Evolutionary conservation across 2,113 vertebrate species (phyloP).

Genomic region (Zosterops pallidus): DNA sequence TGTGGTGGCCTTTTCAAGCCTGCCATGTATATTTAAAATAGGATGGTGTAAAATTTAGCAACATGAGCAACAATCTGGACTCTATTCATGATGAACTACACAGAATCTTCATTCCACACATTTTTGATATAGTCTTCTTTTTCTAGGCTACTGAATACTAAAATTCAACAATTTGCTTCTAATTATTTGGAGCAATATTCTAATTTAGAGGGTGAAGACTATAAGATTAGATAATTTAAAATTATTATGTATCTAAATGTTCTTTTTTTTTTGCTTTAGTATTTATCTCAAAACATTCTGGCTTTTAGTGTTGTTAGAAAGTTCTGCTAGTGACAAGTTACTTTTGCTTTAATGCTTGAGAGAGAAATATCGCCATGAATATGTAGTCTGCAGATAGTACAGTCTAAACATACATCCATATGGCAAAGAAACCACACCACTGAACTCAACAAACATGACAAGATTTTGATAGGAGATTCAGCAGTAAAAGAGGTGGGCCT

Average conservation of each 20-base stretch:
- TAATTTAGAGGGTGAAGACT: background rate
- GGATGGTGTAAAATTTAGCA: background rate
- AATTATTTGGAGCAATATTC: background rate
- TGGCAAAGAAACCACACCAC: background rate
- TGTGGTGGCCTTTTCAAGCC: background rate
- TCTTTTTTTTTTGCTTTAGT: background rate
- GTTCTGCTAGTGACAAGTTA: background rate
- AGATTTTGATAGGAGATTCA: background rate
- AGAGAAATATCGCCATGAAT: background rate
- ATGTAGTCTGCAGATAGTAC: background rate
- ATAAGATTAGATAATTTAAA: background rate
- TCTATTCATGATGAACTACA: background rate
- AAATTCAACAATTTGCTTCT: background rate
- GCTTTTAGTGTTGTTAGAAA: background rate
- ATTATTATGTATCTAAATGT: rapidly evolving
- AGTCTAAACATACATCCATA: background rate
- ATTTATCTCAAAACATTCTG: background rate
- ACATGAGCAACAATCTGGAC: background rate
- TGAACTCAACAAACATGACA: background rate
- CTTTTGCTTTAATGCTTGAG: background rate
- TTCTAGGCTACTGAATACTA: background rate
- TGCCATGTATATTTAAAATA: background rate
- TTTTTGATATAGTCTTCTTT: background rate
- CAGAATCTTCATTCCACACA: background rate
- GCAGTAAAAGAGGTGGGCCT: background rate